A percentile compares a stretch with the other conserved stretches of the same genome.
These are phyloP conservation scores for Gasterosteus aculeatus DNA, from an alignment of 2,113 vertebrate genomes.

Conservation along the genomic window DNA sequence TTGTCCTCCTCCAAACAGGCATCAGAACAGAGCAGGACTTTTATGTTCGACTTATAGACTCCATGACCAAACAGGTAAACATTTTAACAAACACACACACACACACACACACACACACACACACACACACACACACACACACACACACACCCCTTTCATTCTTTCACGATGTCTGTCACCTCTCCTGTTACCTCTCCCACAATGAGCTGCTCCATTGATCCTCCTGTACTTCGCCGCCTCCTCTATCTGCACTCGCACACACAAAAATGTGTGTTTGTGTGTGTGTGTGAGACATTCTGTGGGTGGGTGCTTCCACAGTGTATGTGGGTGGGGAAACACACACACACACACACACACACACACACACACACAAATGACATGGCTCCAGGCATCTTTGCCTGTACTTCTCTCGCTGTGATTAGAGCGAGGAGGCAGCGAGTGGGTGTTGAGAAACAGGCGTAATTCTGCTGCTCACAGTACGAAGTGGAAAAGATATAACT, in stretches of 20 bases:
- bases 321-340: constrained; percentile 48
- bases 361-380: constrained; percentile 32
- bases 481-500: constrained; percentile 70
- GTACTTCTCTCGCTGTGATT: constrained; percentile 69
- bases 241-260: constrained; percentile 75
- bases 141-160: constrained; percentile 1
- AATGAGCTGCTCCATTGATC: constrained; percentile 69
- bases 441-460: constrained; percentile 60
- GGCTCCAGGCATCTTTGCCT: constrained; percentile 64
- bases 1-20: constrained; percentile 61
- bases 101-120: not conserved
- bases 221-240: constrained; percentile 52
- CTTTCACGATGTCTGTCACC: constrained; percentile 53
- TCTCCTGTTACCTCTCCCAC: constrained; percentile 67
- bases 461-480: constrained; percentile 65
- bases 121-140: constrained; percentile 2
- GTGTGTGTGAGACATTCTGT: constrained; percentile 28
- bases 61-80: constrained; percentile 79
- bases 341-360: constrained; percentile 18
- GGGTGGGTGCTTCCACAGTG: constrained; percentile 61
- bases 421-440: constrained; percentile 61
- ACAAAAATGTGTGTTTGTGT: constrained; percentile 31
- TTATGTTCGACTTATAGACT: constrained; percentile 78
- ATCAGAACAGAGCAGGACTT: constrained; percentile 81
- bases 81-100: not conserved